phyloP scores from a whole-genome alignment of 1,140 invertebrate species.

The Pissodes strobi region DNA sequence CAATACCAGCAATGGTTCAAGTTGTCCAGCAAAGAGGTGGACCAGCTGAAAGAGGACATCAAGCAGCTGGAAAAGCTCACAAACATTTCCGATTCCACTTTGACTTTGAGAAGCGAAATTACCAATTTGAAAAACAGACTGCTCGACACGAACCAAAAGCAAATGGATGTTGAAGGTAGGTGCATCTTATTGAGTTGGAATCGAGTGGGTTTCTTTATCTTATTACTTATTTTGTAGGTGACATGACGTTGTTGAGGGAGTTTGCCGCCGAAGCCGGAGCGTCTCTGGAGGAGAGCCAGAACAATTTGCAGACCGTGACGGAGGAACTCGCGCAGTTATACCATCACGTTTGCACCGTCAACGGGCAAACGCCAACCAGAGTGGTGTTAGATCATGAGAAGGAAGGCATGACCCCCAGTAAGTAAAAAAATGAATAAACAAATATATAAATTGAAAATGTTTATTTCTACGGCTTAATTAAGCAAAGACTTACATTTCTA shows the following conservation, averaged over 20 bases:
- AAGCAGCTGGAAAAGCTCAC: slow-evolving; percentile 69
- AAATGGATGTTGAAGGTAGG: slow-evolving; percentile 70
- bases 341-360: slow-evolving; percentile 92
- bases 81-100: slow-evolving; percentile 70
- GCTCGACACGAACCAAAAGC: slow-evolving; percentile 72
- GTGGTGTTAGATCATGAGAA: slow-evolving; percentile 90
- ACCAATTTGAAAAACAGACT: slow-evolving; percentile 68
- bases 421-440: slow-evolving; percentile 20
- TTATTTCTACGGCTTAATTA: no score
- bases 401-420: slow-evolving; percentile 54
- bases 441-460: no score
- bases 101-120: slow-evolving; percentile 71
- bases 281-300: slow-evolving; percentile 77
- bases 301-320: slow-evolving; percentile 79
- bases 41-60: slow-evolving; percentile 71
- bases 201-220: slow-evolving; percentile 48
- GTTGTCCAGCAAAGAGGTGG: slow-evolving; percentile 72
- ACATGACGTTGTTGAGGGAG: slow-evolving; percentile 74
- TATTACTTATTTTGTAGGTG: slow-evolving; percentile 44
- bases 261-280: slow-evolving; percentile 76
- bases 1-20: slow-evolving; percentile 76
- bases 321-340: slow-evolving; percentile 93
- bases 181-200: slow-evolving; percentile 54
- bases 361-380: slow-evolving; percentile 84
- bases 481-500: no score